phyloP scores from a whole-genome alignment of 1,140 invertebrate genomes.

The Tetramorium parvispinum region DNA sequence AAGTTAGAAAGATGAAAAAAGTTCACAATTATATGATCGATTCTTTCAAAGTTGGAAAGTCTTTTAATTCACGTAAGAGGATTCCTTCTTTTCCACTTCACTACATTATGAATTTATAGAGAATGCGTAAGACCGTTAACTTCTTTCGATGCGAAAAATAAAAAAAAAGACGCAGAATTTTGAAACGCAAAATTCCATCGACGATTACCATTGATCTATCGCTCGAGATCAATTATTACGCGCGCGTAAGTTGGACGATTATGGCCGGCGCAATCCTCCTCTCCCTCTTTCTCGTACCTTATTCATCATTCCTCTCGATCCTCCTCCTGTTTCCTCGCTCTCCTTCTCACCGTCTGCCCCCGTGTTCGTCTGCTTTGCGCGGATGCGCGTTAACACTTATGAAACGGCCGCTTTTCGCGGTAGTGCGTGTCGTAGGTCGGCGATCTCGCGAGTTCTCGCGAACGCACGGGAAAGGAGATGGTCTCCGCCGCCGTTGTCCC shows the following conservation, averaged over 20 bases:
- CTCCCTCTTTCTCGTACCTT: conserved; percentile 62
- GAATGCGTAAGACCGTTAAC: neutral
- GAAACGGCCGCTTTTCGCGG: conserved; percentile 12
- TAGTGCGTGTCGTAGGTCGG: conserved; percentile 36
- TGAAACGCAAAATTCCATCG: neutral
- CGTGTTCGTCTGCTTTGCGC: neutral
- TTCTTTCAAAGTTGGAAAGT: neutral
- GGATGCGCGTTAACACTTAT: conserved; percentile 4
- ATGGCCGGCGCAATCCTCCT: neutral
- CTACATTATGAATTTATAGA: neutral
- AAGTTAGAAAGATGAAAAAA: neutral
- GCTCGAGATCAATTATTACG: conserved; percentile 16
- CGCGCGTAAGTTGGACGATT: conserved; percentile 32
- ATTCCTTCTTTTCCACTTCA: neutral
- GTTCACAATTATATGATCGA: neutral
- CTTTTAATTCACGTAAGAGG: neutral
- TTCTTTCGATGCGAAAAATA: too few relatives aligned
- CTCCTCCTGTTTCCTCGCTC: neutral
- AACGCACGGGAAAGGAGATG: conserved; percentile 9
- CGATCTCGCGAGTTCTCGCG: conserved; percentile 26
- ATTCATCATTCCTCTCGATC: conserved; percentile 64
- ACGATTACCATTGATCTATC: conserved; percentile 10
- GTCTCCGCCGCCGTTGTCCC: neutral
- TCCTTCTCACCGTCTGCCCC: neutral
- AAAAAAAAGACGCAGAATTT: neutral